phyloP scores from a whole-genome alignment of 2,113 vertebrate species.

The Balaenoptera acutorostrata region DNA sequence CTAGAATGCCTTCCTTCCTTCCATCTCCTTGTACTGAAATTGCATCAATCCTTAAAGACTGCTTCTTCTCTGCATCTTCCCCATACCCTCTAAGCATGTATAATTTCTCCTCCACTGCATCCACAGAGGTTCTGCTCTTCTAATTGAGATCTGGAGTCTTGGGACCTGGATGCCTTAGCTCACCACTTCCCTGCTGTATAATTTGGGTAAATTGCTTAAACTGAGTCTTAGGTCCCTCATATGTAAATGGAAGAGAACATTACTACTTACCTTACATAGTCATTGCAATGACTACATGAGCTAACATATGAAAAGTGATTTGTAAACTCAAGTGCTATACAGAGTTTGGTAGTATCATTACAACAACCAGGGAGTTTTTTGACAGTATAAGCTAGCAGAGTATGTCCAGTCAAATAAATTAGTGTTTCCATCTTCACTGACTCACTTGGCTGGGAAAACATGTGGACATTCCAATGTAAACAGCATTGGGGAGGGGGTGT shows the following conservation, averaged over 20 bases:
- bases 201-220: not conserved
- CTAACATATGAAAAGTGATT: not conserved
- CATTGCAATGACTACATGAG: not conserved
- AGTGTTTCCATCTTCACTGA: constrained; percentile 54
- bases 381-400: constrained; percentile 24
- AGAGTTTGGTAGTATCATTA: constrained; percentile 26
- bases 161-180: not conserved
- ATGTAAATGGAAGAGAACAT: not conserved
- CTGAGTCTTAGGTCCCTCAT: not conserved
- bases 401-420: constrained; percentile 51
- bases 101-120: not conserved
- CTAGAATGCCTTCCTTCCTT: not conserved
- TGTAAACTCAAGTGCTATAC: not conserved
- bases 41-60: not conserved
- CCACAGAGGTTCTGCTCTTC: not conserved
- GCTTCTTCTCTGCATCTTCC: not conserved
- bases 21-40: not conserved
- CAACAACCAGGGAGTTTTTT: not conserved
- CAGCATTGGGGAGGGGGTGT: not conserved
- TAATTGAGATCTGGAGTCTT: not conserved
- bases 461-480: constrained; percentile 61
- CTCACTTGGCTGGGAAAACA: constrained; percentile 50
- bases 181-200: not conserved
- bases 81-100: not conserved
- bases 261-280: not conserved